These are phyloP conservation scores for Drosophila diplacantha DNA, from an alignment of 2,888 invertebrate genomes.

Conservation along the genomic window DNA sequence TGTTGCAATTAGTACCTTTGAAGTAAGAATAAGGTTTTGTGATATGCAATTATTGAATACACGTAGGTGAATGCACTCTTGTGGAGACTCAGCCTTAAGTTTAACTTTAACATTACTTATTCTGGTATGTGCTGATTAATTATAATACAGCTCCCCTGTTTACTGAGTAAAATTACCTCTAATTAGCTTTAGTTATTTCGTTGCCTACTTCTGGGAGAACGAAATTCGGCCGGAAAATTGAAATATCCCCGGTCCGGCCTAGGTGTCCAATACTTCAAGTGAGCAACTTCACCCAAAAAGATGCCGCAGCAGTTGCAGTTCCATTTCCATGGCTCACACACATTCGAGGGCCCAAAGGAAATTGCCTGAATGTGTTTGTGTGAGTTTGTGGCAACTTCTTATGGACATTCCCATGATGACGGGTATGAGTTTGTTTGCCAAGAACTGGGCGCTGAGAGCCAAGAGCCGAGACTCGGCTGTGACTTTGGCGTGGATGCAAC, in stretches of 20 bases:
- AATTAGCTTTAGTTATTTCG: background rate
- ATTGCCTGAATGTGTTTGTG: slow-evolving; percentile 12
- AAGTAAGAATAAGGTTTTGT: background rate
- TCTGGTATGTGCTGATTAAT: background rate
- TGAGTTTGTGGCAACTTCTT: slow-evolving; percentile 27
- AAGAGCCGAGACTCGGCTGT: slow-evolving; percentile 19
- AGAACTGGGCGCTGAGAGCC: slow-evolving; percentile 14
- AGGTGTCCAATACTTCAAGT: slow-evolving; percentile 5
- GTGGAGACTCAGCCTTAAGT: background rate
- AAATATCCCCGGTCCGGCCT: slow-evolving; percentile 4
- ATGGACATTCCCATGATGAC: slow-evolving; percentile 48
- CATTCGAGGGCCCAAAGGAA: slow-evolving; percentile 10
- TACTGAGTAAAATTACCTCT: background rate
- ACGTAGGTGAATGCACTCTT: too few species aligned
- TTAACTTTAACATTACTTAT: background rate
- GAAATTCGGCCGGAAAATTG: background rate
- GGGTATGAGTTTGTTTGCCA: slow-evolving; percentile 37
- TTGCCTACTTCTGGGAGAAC: slow-evolving; percentile 11
- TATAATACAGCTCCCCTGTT: too few species aligned
- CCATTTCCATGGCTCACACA: slow-evolving; percentile 19
- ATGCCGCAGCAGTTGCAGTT: slow-evolving; percentile 32
- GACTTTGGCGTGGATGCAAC: slow-evolving; percentile 34
- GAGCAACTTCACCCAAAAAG: slow-evolving; percentile 12
- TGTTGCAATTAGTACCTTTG: background rate
- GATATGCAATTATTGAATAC: too few species aligned